Base-by-base conservation (phyloP, 2,113 vertebrate species). In the Aythya baeri region DNA sequence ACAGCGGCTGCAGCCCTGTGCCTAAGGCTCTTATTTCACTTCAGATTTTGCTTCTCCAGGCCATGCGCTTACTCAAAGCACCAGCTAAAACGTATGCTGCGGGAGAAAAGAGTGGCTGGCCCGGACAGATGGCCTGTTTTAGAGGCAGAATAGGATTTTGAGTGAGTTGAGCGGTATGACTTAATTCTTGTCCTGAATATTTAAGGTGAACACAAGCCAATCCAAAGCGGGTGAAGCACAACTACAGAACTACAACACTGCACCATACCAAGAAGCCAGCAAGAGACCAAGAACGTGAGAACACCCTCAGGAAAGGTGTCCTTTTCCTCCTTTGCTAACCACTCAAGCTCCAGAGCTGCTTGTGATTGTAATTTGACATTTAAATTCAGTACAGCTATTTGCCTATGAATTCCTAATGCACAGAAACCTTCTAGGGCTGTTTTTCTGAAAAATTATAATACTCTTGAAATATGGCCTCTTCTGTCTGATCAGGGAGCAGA, bases 151-250 rank as follows among this genome's bases (percentile, higher is more conserved):
- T 49, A 49, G 46, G 20, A 49, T 49, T 49, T 49, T 49, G 91
- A 81, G 54, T 41, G 76, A 66, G 73, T 29, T 41, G 61, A 75
- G 73, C 1, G 44, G 78, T 49, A 86, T 18, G 62, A 81, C 88
- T 91, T 85, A 86, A 89, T 62, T 92, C 77, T 83, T 38, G 61
- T 68, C 79, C 83, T 86, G 85, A 93, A 75, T 86, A 93, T 81
- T 81, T 57, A 67, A 87, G 85, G 83, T 88, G 89, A 87, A 94
- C 59, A 83, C 23, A 77, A 83, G 76, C 15, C 88, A 66, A 22
- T 66, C 79, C 67, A 66, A 62, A 54, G 2, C 14, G 62, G 72
- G 44, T 27, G 74, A 88, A 77, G 72, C 65, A 74, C 75, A 82
- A 23, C 49, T 11, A 20, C 57, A 52, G 66, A 22, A 17, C 63